A percentile compares a stretch with the other conserved stretches of the same genome.
Evolutionary conservation across 2,888 invertebrate genomes (phyloP).

Genomic region (Lamproptera curius): DNA sequence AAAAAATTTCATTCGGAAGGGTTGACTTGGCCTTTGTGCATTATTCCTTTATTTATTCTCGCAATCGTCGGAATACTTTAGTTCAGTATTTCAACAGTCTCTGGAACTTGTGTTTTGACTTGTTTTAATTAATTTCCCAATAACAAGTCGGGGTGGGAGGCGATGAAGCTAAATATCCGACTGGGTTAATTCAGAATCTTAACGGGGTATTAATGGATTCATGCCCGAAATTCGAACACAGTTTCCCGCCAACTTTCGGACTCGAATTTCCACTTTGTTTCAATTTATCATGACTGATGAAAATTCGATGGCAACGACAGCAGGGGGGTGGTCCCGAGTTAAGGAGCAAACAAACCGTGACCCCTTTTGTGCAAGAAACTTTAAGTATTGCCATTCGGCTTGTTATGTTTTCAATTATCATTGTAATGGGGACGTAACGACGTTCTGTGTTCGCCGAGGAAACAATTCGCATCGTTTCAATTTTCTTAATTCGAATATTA

Average conservation of each 20-base stretch:
- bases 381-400: constrained; percentile 32
- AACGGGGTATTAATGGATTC: constrained; percentile 62
- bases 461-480: background rate
- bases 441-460: background rate
- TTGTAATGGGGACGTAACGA: constrained; percentile 15
- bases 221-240: constrained; percentile 49
- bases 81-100: background rate
- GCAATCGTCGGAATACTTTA: constrained; percentile 8
- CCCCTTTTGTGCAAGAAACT: constrained; percentile 39
- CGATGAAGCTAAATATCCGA: constrained; percentile 40
- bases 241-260: constrained; percentile 49
- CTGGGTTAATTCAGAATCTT: constrained; percentile 66
- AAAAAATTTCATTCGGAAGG: constrained; percentile 60
- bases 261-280: constrained; percentile 65
- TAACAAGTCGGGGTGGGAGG: constrained; percentile 32
- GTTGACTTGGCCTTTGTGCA: constrained; percentile 32
- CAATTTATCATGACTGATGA: constrained; percentile 66
- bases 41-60: constrained; percentile 11
- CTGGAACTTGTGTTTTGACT: background rate
- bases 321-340: constrained; percentile 37
- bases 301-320: constrained; percentile 58
- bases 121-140: constrained; percentile 20
- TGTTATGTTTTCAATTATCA: constrained; percentile 27
- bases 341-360: constrained; percentile 49
- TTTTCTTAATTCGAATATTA: constrained; percentile 9